Conservation (phyloP, 2,797 vertebrate species). For the Sebastes steindachneri region DNA sequence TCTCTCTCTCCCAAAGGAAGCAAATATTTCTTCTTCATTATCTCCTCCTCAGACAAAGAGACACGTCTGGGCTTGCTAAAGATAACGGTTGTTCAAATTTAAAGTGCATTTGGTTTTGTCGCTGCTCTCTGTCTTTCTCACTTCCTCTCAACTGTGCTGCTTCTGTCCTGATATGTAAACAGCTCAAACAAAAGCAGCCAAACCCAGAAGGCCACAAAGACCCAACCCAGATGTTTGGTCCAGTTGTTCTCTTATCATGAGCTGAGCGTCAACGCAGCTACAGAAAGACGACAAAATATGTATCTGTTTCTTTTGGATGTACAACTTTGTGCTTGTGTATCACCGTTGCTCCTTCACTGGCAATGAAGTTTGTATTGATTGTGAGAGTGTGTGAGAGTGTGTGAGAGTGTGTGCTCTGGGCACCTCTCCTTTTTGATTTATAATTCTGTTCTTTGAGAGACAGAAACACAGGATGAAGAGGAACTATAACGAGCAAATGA, state of each 20-base stretch:
- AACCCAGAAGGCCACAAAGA: background rate
- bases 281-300: background rate
- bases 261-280: background rate
- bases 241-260: background rate
- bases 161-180: background rate
- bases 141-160: background rate
- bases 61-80: background rate
- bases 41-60: background rate
- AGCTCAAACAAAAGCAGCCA: background rate
- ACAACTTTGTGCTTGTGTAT: background rate
- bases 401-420: constrained; percentile 1
- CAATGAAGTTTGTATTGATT: constrained; percentile 37
- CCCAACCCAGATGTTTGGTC: background rate
- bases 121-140: background rate
- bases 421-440: constrained; percentile 28
- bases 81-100: background rate
- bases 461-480: background rate
- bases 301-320: background rate
- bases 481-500: constrained; percentile 17
- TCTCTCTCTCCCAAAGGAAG: background rate
- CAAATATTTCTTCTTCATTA: background rate
- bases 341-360: background rate
- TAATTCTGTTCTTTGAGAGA: constrained; percentile 16
- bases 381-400: background rate
- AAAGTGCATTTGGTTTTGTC: background rate